These are phyloP conservation scores for Takifugu flavidus DNA, from an alignment of 2,113 vertebrate genomes.

Conservation along the genomic window DNA sequence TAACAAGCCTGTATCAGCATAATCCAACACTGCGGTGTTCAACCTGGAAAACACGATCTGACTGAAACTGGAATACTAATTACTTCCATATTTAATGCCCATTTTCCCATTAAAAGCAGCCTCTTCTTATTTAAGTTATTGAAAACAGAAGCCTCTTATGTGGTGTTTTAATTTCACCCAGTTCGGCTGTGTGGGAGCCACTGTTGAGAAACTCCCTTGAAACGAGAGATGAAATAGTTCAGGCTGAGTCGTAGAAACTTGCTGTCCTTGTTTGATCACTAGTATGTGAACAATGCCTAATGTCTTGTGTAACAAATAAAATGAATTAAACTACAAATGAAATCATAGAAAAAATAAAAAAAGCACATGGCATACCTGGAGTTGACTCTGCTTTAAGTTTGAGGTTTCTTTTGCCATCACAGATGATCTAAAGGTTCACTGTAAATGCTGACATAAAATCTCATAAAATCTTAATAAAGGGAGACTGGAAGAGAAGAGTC, in stretches of 20 bases:
- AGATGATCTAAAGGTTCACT: slow-evolving; percentile 1
- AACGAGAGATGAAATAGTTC: slow-evolving; percentile 65
- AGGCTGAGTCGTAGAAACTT: slow-evolving; percentile 72
- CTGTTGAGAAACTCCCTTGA: slow-evolving; percentile 61
- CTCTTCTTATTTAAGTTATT: slow-evolving; percentile 53
- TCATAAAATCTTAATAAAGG: no score
- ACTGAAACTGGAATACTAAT: slow-evolving; percentile 63
- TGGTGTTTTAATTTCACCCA: slow-evolving; percentile 61
- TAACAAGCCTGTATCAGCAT: slow-evolving; percentile 9
- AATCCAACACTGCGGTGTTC: slow-evolving; percentile 46
- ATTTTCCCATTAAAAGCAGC: slow-evolving; percentile 25
- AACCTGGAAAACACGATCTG: slow-evolving; percentile 42
- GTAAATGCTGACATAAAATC: slow-evolving; percentile 10
- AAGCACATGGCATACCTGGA: slow-evolving; percentile 74
- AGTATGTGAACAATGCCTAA: slow-evolving; percentile 78
- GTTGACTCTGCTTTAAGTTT: slow-evolving; percentile 8
- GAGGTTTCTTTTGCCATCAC: slow-evolving; percentile 7
- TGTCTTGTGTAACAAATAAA: slow-evolving; percentile 78
- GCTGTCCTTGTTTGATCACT: slow-evolving; percentile 78
- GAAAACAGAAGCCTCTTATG: slow-evolving; percentile 60
- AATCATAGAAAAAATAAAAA: slow-evolving; percentile 71
- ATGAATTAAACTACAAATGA: slow-evolving; percentile 78
- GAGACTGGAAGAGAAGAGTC: no score
- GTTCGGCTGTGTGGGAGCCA: slow-evolving; percentile 62
- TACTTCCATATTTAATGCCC: slow-evolving; percentile 44